Evolutionary conservation across 2,888 invertebrate genomes (phyloP).

Genomic region (Dione juno): DNA sequence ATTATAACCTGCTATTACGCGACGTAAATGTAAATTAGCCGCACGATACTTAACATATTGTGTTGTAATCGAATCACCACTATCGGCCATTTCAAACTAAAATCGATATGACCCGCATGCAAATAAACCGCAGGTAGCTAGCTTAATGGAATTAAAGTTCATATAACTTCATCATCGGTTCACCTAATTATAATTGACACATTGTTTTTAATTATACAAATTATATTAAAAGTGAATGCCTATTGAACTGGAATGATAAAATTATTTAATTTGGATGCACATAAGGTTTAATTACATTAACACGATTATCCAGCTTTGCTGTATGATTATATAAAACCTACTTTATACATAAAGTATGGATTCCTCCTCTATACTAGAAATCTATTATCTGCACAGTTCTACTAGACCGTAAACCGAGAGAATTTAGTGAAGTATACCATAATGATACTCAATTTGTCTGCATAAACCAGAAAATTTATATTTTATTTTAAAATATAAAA

Average conservation of each 20-base stretch:
- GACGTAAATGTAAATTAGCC: conserved; percentile 25
- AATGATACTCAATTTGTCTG: too few species aligned
- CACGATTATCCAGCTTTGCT: not conserved
- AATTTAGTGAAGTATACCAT: too few species aligned
- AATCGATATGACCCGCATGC: conserved; percentile 23
- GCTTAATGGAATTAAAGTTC: conserved; percentile 17
- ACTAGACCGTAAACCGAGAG: too few species aligned
- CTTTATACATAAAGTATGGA: not conserved
- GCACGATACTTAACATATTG: conserved; percentile 22
- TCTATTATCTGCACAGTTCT: too few species aligned
- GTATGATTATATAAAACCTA: not conserved
- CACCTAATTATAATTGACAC: not conserved
- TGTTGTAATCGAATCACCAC: conserved; percentile 22
- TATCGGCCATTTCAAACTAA: conserved; percentile 15
- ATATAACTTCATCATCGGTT: not conserved
- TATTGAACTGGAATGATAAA: not conserved
- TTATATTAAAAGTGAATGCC: conserved; percentile 2
- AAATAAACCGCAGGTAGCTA: conserved; percentile 24
- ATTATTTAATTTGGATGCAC: conserved; percentile 3
- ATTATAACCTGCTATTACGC: too few species aligned
- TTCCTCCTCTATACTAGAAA: too few species aligned
- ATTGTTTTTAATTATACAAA: conserved; percentile 9
- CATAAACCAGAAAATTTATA: too few species aligned
- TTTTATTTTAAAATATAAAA: not conserved
- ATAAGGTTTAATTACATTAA: conserved; percentile 2